Evolutionary conservation across 2,888 invertebrate species (phyloP), one percentile per base, ranked within the genome.

Genomic region (Sesia apiformis): DNA sequence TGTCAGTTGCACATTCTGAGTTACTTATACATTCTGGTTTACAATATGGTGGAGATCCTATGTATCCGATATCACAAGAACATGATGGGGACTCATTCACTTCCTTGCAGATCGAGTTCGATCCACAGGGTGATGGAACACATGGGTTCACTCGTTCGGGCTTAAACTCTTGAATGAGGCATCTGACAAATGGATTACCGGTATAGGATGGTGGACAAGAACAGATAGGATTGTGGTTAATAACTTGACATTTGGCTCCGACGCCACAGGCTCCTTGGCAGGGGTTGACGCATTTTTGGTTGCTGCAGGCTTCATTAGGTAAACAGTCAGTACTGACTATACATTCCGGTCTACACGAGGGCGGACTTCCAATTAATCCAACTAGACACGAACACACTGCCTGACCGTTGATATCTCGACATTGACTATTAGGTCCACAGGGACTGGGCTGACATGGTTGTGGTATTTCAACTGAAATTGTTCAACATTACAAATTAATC

Each of bases 201-300:
- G 92, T 93, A 65, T 91, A 92, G 52, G 91, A 84, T 39, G 84
- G 67, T 40, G 93, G 92, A 64, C 95, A 96, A 53, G 92, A 93
- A 74, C 95, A 95, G 74, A 94, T 94, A 4, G 95, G 95, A 78
- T 93, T 95, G 68, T 96, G 94, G 74, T 94, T 94, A 52, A 95
- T 92, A 40, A 96, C 94, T 80, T 93, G 92, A 71, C 96, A 96
- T 62, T 90, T 89, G 3, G 96, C 94, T 60, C 88, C 89, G 40
- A 94, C 85, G 38, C 96, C 96, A 71, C 96, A 96, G n/a, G 94
- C 92, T 65, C 95, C 95, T 55, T 92, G 92, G 69, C 96, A 96
- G n/a, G 96, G 96, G 75, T 96, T 93, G 40, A 92, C 86, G 72
- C 96, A 96, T 82, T 94, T 94, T 73, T 93, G 93, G 71, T 95